Evolutionary conservation across 35 echinoderm and acorn worm genomes (phyloP).

Genomic region (Eucidaris tribuloides): DNA sequence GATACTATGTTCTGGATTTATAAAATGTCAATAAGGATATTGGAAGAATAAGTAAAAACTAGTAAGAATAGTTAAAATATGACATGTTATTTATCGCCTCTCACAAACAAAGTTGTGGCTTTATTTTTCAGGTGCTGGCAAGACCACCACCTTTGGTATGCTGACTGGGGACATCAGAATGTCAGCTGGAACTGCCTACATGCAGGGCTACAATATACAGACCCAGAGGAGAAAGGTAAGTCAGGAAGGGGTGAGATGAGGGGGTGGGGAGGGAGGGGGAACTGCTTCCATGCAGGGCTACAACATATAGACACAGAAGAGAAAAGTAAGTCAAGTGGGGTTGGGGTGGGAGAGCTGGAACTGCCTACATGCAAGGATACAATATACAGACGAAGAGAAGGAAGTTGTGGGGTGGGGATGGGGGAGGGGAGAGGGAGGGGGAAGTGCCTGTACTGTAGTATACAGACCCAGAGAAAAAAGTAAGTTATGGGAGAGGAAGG

Average conservation of each 20-base stretch:
- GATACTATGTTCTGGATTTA: too few species aligned
- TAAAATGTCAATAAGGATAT: too few species aligned
- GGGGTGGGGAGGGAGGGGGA: constrained; percentile 56
- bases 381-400: too few species aligned
- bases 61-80: too few species aligned
- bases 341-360: too few species aligned
- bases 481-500: constrained; percentile 62
- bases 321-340: constrained; percentile 42
- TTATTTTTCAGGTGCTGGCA: constrained; percentile 81
- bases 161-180: constrained; percentile 82
- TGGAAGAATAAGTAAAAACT: too few species aligned
- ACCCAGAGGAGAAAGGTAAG: constrained; percentile 62
- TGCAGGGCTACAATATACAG: constrained; percentile 78
- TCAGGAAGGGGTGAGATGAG: constrained; percentile 64
- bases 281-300: constrained; percentile 77
- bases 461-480: constrained; percentile 63
- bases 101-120: too few species aligned
- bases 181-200: constrained; percentile 86
- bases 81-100: too few species aligned
- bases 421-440: too few species aligned
- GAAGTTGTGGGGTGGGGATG: too few species aligned
- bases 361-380: constrained; percentile 75
- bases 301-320: constrained; percentile 48
- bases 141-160: constrained; percentile 96
- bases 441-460: too few species aligned